Percentiles rank a stretch among this genome's conserved stretches.
phyloP scores from a whole-genome alignment of 2,797 vertebrate species.

The Eulemur rubriventer region DNA sequence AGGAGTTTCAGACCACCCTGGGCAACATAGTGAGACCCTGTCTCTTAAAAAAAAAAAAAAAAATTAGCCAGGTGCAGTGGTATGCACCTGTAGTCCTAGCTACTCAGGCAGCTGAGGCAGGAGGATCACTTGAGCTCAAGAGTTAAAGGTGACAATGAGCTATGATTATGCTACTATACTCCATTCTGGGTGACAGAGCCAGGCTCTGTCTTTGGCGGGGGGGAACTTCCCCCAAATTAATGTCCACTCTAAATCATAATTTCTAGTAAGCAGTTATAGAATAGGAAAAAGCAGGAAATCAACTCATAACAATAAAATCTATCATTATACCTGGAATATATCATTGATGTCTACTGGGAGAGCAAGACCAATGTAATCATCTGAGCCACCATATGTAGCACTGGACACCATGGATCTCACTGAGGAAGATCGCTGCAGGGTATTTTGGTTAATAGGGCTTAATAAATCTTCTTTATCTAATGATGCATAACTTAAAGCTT shows the following conservation, averaged over 20 bases:
- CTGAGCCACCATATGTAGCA: constrained; percentile 93
- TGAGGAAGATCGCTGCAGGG: constrained; percentile 97
- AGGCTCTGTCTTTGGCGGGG: neutral
- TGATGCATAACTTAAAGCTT: constrained; percentile 98
- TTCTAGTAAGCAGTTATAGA: constrained; percentile 15
- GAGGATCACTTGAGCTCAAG: neutral
- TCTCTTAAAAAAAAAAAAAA: neutral
- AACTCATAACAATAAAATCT: neutral
- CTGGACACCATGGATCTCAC: constrained; percentile 98
- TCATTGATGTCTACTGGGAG: constrained; percentile 96
- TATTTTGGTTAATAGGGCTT: constrained; percentile 98
- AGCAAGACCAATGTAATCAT: constrained; percentile 97
- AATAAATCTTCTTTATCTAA: constrained; percentile 98
- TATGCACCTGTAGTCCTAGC: neutral
- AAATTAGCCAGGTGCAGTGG: neutral
- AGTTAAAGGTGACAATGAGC: neutral
- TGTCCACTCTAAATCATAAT: neutral
- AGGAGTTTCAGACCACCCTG: neutral
- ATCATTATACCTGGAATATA: constrained; percentile 92
- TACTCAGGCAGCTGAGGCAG: neutral
- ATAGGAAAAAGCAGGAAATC: neutral
- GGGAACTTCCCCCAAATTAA: neutral
- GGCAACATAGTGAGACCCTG: neutral
- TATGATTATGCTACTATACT: neutral
- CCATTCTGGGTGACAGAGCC: neutral